Base-by-base conservation (phyloP, 2,797 vertebrate genomes). In the Saxicola maurus region DNA sequence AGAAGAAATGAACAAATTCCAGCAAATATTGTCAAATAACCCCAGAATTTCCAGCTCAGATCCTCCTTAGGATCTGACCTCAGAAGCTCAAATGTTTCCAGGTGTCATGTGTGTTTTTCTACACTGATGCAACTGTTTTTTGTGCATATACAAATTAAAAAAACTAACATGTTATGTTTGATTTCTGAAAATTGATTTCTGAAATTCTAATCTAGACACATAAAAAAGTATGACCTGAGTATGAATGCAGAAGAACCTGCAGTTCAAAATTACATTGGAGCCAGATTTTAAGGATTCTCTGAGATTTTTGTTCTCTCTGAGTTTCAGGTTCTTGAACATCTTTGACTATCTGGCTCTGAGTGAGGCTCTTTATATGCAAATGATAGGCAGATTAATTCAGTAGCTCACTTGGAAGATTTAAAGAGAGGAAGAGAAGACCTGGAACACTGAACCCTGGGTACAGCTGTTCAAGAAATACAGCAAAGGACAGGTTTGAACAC, bases 331-430 rank as follows among this genome's bases (percentile, higher is more conserved):
- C 78, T 86, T 92, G 90, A 88, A 38, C 40, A 67, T 31, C 35
- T 86, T 84, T 77, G 90, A 74, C 57, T 73, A 35, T 30, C 31
- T 55, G 53, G 37, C 10, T 62, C 38, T 46, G 66, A 80, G 40
- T 37, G 62, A 80, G 37, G 25, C 24, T 90, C 43, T 95, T 89
- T 82, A 62, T 91, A 90, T 92, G 73, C 60, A 90, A 95, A 94
- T 65, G 45, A 90, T 42, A 90, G 40, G 37, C n/a, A 71, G 75
- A 93, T 90, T 91, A 88, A 92, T 93, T 92, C 88, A 89, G 73
- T 12, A 77, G 43, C 55, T 90, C 55, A 52, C 76, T 62, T 85
- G 31, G 62, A 91, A 92, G 78, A 77, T 85, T 88, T 92, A 88
- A 83, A 48, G 51, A 55, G 48, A 77, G 27, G 49, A 66, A 89